Base-by-base conservation (phyloP, 1,140 invertebrate genomes). In the Probaryconus sp. region DNA sequence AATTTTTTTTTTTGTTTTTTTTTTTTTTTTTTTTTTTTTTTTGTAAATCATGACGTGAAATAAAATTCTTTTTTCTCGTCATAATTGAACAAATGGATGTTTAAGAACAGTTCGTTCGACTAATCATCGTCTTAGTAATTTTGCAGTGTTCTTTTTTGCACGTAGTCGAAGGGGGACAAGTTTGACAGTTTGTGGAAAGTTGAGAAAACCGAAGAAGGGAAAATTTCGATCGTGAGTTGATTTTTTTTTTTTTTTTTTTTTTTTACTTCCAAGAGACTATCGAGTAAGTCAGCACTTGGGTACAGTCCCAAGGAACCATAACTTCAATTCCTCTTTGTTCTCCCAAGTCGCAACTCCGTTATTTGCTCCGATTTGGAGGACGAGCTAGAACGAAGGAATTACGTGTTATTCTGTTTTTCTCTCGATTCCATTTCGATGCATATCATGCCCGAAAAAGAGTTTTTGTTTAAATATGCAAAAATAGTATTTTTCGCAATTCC, bases 381-480 rank as follows among this genome's bases (percentile, higher is more conserved):
- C 31, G 30, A 40, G 2, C 2, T n/a, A 35, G 5, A 10, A 10
- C 21, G 26, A 18, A n/a, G 31, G 18, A 37, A 53, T 21, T 7
- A 3, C 9, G 16, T 18, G 24, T 21, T 30, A 13, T 37, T 35
- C 9, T 14, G 33, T 21, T 26, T 20, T 20, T 31, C 13, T 9
- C 17, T 5, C 38, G 40, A 56, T 56, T 33, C 18, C 51, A 43
- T 43, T 26, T 24, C 40, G 40, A 45, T 45, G 40, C 28, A 35
- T 45, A 35, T 45, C 40, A 16, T 35, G 20, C 20, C 30, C 30
- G 28, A 58, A 45, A 28, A 6, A 45, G 26, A 24, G 21, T 24
- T 35, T 9, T 45, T 16, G 38, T 33, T 35, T 58, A 58, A 45
- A 58, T 45, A 58, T 45, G 53, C 28, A 35, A 58, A 58, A 58